A percentile compares a stretch with the other conserved stretches of the same genome.
phyloP scores from a whole-genome alignment of 2,888 invertebrate species.

The Stenichneumon culpator region DNA sequence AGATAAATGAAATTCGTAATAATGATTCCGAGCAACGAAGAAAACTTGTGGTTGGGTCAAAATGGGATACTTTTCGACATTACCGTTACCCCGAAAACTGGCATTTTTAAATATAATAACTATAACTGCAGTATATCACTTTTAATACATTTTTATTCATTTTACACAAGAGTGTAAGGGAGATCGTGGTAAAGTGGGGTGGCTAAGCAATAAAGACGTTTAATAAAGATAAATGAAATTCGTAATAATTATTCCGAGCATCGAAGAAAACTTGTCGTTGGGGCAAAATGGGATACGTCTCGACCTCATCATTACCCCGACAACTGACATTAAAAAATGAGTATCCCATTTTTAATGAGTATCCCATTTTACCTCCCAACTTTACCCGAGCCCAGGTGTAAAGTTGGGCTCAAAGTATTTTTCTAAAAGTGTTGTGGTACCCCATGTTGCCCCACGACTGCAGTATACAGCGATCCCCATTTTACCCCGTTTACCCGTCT shows the following conservation, averaged over 20 bases:
- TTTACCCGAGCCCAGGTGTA: not conserved
- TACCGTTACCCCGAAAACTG: no score
- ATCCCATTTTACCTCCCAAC: not conserved
- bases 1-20: no score
- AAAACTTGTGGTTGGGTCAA: no score
- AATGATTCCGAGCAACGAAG: no score
- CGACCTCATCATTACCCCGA: no score
- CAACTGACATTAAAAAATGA: not conserved
- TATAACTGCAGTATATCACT: not conserved
- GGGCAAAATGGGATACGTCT: no score
- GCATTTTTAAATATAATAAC: not conserved
- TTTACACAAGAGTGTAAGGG: not conserved
- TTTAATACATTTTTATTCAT: not conserved
- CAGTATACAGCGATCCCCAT: not conserved
- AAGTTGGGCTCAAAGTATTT: not conserved
- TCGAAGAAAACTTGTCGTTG: no score
- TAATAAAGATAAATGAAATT: no score
- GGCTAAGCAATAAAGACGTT: no score
- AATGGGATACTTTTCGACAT: no score
- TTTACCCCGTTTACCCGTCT: not conserved
- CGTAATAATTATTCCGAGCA: no score
- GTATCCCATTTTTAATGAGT: not conserved
- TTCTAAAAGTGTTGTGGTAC: not conserved
- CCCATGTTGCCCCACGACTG: not conserved
- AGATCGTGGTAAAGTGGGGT: no score